Evolutionary conservation across 1,140 invertebrate genomes (phyloP).

Genomic region (Papilio xuthus): DNA sequence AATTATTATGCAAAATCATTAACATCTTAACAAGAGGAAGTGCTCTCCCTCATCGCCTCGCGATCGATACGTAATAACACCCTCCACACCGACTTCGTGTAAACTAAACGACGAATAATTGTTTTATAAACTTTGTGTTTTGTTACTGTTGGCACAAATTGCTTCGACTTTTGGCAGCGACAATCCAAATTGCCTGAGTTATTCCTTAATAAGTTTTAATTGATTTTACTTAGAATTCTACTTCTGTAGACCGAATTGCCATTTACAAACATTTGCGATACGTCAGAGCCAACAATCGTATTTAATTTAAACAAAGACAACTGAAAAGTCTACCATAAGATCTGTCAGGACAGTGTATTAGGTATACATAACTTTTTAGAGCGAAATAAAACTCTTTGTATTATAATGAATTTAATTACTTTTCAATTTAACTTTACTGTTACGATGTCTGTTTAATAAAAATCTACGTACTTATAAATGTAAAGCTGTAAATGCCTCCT

Average conservation of each 20-base stretch:
- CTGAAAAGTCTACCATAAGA: neutral
- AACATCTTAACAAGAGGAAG: slow-evolving; percentile 64
- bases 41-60: slow-evolving; percentile 45
- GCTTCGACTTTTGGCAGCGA: slow-evolving; percentile 24
- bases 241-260: neutral
- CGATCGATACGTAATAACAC: slow-evolving; percentile 53
- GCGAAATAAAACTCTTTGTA: no score
- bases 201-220: slow-evolving; percentile 26
- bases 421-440: no score
- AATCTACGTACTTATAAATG: neutral
- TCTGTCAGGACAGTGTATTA: no score
- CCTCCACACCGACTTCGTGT: slow-evolving; percentile 37
- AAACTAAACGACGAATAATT: slow-evolving; percentile 39
- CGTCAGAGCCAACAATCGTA: neutral
- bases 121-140: slow-evolving; percentile 39
- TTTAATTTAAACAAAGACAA: neutral
- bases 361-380: no score
- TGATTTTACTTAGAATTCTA: neutral
- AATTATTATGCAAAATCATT: slow-evolving; percentile 71
- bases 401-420: no score
- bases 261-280: neutral
- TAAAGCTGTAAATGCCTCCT: no score
- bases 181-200: slow-evolving; percentile 29
- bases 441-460: no score
- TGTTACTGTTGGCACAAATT: slow-evolving; percentile 33